Evolutionary conservation across 2,888 invertebrate genomes (phyloP), one percentile per base, ranked within the genome.

Genomic region (Stenoptilia bipunctidactyla): DNA sequence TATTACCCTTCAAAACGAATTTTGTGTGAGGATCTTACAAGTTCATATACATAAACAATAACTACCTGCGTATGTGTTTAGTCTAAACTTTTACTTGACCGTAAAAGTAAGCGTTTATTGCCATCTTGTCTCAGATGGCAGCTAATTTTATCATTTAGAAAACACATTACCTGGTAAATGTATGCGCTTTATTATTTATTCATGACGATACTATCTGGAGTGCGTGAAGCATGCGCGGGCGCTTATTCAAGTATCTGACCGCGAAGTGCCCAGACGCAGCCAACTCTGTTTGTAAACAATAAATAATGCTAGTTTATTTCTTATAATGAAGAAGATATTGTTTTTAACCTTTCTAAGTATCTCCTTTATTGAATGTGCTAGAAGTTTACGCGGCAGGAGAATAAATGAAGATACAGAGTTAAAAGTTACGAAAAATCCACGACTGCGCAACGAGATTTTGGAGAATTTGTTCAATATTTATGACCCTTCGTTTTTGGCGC

Each of bases 401-500:
- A 12, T 12, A 30, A 20, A 20, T 8, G 20, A 20, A 20, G 20
- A 20, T 20, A 20, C 20, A 20, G 20, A 20, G 4, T 20, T 30
- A 9, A 38, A 37, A 39, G 15, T 13, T 2, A 14, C 38, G 37
- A 37, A 34, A 27, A 34, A 42, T 37, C 47, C 50, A 38, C 49
- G 50, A 15, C 46, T 44, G n/a, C 63, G 66, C 10, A 66, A 55
- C 2, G 75, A 75, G 41, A 53, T 66, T 14, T 61, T 80, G 42
- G 80, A 80, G 36, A 74, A 72, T 47, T 47, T 82, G 44, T 76
- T 82, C 48, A 70, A 70, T 42, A 55, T 84, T 15, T 83, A 77
- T 46, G 85, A 85, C 39, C 73, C 83, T 0, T 61, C 74, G 39
- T 83, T 77, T 52, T 50, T 84, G 55, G 65, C 79, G 10, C 48